Base-by-base conservation (phyloP, 2,113 vertebrate genomes). In the Chaenocephalus aceratus region DNA sequence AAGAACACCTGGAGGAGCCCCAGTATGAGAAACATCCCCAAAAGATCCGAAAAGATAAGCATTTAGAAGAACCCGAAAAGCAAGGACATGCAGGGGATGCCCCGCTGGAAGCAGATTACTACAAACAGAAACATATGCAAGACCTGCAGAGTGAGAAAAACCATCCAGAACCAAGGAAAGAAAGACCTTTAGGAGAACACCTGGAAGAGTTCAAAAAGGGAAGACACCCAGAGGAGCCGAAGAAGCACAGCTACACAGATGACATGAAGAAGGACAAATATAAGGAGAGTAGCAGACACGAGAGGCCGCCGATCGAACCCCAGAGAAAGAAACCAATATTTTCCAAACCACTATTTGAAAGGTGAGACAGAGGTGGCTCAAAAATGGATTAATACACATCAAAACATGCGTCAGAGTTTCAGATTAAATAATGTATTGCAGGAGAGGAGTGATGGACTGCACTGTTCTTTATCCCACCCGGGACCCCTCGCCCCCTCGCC, bases 391-490 rank as follows among this genome's bases (percentile, higher is more conserved):
- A 0, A 15, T 44, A 16, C 21, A 12, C 21, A 4, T 62, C 18
- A 44, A 2, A 34, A 15, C 68, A 45, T 12, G 30, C 26, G 26
- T 44, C 57, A 58, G 64, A 54, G 26, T 59, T 74, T 92, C 63
- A 91, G 72, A 41, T 4, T 63, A 34, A 67, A 10, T 65, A 65
- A 52, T 91, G 68, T 46, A 72, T 90, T 92, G 62, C 82, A 94
- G 93, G 88, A 88, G 86, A 82, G 86, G 91, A 56, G 93, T 94
- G 14, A 11, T 94, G 87, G 93, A 94, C 81, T 84, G 92, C 88
- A 92, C 69, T 8, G 1, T 94, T 51, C 86, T 94, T 18, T 94
- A 94, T 65, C 93, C 93, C 16, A 83, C 52, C 16, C 86, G 85
- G 2, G 87, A 80, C 77, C 89, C 91, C 10, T 93, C 93, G 10